phyloP scores from a whole-genome alignment of 2,888 invertebrate species.

The Diachrysia chrysitis region DNA sequence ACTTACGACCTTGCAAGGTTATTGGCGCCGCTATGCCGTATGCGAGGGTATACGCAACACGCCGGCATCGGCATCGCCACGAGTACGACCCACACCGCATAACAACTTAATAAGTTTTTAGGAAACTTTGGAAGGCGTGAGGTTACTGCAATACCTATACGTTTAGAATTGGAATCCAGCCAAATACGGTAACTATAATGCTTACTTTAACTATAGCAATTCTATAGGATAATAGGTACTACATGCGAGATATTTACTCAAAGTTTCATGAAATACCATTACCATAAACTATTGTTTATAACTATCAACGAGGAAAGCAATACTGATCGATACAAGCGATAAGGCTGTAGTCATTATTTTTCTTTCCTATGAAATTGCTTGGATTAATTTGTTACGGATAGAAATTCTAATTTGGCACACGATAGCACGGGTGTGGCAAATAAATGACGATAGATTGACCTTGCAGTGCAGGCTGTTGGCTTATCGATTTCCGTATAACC shows the following conservation, averaged over 20 bases:
- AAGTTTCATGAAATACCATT: background rate
- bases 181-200: slow-evolving; percentile 40
- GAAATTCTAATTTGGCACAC: slow-evolving; percentile 6
- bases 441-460: slow-evolving; percentile 55
- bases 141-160: slow-evolving; percentile 37
- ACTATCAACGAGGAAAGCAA: background rate
- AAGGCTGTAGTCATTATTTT: background rate
- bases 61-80: slow-evolving; percentile 45
- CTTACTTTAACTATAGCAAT: slow-evolving; percentile 27
- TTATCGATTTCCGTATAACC: slow-evolving; percentile 63
- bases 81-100: slow-evolving; percentile 57
- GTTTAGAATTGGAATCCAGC: slow-evolving; percentile 48
- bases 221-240: slow-evolving; percentile 13
- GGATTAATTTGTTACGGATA: background rate
- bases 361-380: background rate
- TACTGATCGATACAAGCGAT: background rate
- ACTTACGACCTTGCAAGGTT: slow-evolving; percentile 79
- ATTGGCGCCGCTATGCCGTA: slow-evolving; percentile 66
- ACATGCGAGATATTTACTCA: background rate
- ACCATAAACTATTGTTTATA: slow-evolving; percentile 6
- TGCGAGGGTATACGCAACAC: slow-evolving; percentile 61
- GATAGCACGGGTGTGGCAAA: slow-evolving; percentile 42
- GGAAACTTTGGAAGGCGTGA: slow-evolving; percentile 47
- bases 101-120: slow-evolving; percentile 39
- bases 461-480: slow-evolving; percentile 56